phyloP scores from a whole-genome alignment of 2,888 invertebrate species.

The Drosophila vallismaia region DNA sequence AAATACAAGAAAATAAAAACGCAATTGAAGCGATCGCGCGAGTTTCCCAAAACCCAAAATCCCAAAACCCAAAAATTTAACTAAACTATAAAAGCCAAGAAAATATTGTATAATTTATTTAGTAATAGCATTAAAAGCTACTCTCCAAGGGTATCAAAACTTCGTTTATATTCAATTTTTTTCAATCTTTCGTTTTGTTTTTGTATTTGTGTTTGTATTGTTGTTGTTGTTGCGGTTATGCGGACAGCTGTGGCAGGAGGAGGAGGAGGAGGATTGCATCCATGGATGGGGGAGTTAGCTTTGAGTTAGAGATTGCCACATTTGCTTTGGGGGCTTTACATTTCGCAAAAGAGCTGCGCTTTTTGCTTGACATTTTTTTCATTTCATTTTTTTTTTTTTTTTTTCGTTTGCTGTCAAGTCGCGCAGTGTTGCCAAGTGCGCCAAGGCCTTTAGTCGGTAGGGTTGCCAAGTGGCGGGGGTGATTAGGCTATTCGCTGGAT shows the following conservation, averaged over 20 bases:
- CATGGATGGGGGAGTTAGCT: constrained; percentile 2
- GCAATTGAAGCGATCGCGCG: too few relatives aligned
- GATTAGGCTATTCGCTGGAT: not conserved
- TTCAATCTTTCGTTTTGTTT: too few relatives aligned
- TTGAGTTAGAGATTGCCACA: constrained; percentile 1
- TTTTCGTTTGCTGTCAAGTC: constrained; percentile 11
- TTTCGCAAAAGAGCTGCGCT: constrained; percentile 19
- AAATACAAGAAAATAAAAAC: too few relatives aligned
- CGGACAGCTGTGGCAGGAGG: constrained; percentile 13
- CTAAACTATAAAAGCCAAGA: too few relatives aligned
- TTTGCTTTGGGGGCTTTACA: constrained; percentile 12
- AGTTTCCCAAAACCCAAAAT: too few relatives aligned
- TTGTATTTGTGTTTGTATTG: not conserved
- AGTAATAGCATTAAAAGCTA: too few relatives aligned
- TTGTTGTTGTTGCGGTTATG: constrained; percentile 38
- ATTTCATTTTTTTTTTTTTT: constrained; percentile 16
- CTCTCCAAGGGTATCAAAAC: not conserved
- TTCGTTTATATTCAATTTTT: not conserved
- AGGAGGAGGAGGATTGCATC: not conserved
- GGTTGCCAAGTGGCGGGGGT: constrained; percentile 11
- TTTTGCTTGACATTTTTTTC: constrained; percentile 1
- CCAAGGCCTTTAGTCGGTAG: not conserved
- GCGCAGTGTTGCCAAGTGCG: constrained; percentile 25
- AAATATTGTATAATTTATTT: too few relatives aligned
- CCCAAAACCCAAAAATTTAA: too few relatives aligned